phyloP scores from a whole-genome alignment of 2,888 invertebrate species.

The Drosophila affinis region DNA sequence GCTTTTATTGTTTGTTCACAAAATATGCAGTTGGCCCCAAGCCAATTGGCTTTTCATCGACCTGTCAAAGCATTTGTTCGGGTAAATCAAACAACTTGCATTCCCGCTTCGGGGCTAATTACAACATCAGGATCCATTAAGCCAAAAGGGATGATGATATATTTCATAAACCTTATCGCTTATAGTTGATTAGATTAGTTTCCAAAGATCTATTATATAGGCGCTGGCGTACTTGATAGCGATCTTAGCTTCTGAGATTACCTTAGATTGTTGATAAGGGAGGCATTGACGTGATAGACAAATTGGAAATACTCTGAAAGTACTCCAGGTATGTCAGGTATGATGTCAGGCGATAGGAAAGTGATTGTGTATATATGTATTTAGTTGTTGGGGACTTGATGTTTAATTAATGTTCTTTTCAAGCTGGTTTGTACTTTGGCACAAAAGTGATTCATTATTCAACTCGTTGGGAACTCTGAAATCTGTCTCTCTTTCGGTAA shows the following conservation, averaged over 20 bases:
- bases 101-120: background rate
- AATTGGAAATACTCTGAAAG: background rate
- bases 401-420: background rate
- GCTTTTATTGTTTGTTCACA: conserved; percentile 8
- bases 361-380: background rate
- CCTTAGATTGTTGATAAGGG: conserved; percentile 10
- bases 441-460: background rate
- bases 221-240: background rate
- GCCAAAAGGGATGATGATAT: background rate
- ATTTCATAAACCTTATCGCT: background rate
- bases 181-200: background rate
- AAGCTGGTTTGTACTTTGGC: background rate
- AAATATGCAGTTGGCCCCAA: conserved; percentile 34
- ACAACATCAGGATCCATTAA: background rate
- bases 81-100: conserved; percentile 18
- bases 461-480: background rate
- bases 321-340: background rate
- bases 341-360: conserved; percentile 16
- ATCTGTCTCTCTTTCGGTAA: too few species aligned
- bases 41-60: conserved; percentile 48
- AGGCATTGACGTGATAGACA: conserved; percentile 17
- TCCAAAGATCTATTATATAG: background rate
- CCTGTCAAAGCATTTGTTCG: conserved; percentile 34
- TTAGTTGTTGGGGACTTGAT: background rate
- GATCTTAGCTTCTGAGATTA: conserved; percentile 14